These are phyloP conservation scores for Macrostomum cliftonense DNA, from an alignment of 2,888 invertebrate genomes.

Conservation along the genomic window DNA sequence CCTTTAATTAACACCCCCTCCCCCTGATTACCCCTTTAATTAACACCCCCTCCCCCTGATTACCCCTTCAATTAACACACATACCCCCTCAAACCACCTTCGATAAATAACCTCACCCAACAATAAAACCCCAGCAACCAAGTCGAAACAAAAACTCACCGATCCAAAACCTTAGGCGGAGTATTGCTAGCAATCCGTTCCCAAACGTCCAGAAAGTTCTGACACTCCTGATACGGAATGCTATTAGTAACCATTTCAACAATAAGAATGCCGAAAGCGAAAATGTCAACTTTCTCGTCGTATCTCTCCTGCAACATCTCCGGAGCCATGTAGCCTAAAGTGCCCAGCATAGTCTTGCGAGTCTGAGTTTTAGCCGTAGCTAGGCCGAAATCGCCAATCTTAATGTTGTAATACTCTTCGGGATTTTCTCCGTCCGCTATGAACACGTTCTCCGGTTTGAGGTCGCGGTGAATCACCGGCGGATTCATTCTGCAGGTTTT, in stretches of 20 bases:
- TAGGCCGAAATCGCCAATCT: slow-evolving; percentile 91
- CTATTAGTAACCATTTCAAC: slow-evolving; percentile 98
- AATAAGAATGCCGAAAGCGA: slow-evolving; percentile 99
- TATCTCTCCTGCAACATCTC: slow-evolving; percentile 99
- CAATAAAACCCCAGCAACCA: too few relatives aligned
- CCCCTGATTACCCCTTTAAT: too few relatives aligned
- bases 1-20: too few relatives aligned
- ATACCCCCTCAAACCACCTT: too few relatives aligned
- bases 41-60: too few relatives aligned
- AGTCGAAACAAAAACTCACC: too few relatives aligned
- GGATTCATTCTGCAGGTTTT: slow-evolving; percentile 4
- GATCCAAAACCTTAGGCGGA: too few relatives aligned
- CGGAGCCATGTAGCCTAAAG: slow-evolving; percentile 55
- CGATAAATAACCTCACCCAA: too few relatives aligned
- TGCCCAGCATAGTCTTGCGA: slow-evolving; percentile 12
- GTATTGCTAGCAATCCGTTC: too few relatives aligned
- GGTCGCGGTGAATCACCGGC: slow-evolving; percentile 86
- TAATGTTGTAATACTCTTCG: slow-evolving; percentile 45
- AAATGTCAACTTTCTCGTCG: slow-evolving; percentile 94
- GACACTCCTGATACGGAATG: slow-evolving; percentile 92
- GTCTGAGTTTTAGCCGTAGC: slow-evolving; percentile 48
- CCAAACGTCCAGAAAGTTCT: too few relatives aligned
- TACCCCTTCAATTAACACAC: too few relatives aligned
- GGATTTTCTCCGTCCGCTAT: slow-evolving; percentile 82
- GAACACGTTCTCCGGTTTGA: slow-evolving; percentile 99